phyloP scores from a whole-genome alignment of 2,113 vertebrate species.

The Burhinus oedicnemus region DNA sequence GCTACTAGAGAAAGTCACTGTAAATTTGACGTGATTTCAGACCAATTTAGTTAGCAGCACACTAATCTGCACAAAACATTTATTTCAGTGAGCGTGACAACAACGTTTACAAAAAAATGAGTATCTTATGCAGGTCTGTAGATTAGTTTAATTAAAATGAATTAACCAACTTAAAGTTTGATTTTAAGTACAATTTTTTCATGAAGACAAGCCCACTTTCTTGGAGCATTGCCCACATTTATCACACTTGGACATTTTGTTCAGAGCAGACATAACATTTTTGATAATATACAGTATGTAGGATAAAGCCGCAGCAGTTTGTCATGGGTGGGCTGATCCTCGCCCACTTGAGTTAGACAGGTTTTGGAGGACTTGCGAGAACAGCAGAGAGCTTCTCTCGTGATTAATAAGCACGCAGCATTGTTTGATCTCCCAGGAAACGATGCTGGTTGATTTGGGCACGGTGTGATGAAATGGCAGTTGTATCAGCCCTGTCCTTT shows the following conservation, averaged over 20 bases:
- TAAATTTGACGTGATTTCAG: neutral
- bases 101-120: neutral
- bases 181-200: neutral
- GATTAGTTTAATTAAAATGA: conserved; percentile 5
- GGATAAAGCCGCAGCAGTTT: conserved; percentile 34
- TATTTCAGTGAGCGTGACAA: neutral
- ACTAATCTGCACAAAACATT: neutral
- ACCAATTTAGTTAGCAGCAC: neutral
- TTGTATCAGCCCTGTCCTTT: conserved; percentile 32
- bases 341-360: conserved; percentile 50
- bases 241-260: conserved; percentile 45
- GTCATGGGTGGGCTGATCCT: conserved; percentile 49
- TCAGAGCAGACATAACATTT: conserved; percentile 59
- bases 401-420: conserved; percentile 29
- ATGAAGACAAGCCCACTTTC: conserved; percentile 19
- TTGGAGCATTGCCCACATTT: neutral
- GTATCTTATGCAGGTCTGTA: neutral
- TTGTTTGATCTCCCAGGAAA: conserved; percentile 55
- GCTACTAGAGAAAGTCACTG: neutral
- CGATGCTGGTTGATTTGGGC: neutral
- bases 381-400: conserved; percentile 20
- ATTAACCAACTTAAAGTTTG: neutral
- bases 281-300: neutral
- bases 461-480: conserved; percentile 15
- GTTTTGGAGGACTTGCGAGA: conserved; percentile 39